These are phyloP conservation scores for Sylvilagus floridanus DNA, from an alignment of 2,797 vertebrate species.

Conservation along the genomic window DNA sequence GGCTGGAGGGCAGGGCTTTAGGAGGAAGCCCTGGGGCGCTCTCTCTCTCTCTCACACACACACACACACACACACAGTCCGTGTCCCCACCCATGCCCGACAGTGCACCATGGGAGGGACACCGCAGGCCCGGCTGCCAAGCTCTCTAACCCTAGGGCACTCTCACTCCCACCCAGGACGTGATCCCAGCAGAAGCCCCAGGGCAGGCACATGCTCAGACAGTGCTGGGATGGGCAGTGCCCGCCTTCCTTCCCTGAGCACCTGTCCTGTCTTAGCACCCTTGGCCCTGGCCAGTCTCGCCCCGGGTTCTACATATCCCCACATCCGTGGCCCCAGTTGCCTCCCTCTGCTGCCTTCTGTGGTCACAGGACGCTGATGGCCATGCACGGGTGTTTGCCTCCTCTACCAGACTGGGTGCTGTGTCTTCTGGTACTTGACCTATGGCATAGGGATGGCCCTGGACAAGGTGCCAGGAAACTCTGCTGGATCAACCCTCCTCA, in stretches of 20 bases:
- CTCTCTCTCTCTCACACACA: no score
- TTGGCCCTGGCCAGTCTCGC: background rate
- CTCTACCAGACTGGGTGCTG: background rate
- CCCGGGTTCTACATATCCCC: background rate
- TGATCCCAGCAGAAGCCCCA: background rate
- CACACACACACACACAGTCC: background rate
- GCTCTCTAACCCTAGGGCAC: background rate
- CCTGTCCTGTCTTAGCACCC: background rate
- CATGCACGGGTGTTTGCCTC: background rate
- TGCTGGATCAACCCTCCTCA: background rate
- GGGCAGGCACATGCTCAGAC: background rate
- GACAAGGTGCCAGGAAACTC: background rate
- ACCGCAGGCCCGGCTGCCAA: background rate
- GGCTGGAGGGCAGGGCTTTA: background rate
- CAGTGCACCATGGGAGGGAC: background rate
- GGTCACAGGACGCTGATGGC: background rate
- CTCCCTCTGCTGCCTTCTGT: background rate
- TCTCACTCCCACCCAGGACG: background rate
- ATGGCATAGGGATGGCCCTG: background rate
- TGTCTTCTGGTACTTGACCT: background rate
- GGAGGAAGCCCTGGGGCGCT: background rate
- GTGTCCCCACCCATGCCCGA: background rate
- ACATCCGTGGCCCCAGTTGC: background rate
- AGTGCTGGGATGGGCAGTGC: background rate
- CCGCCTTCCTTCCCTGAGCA: background rate